A percentile compares a stretch with the other conserved stretches of the same genome.
phyloP scores from a whole-genome alignment of 1,140 invertebrate genomes.

The Microplitis mediator region DNA sequence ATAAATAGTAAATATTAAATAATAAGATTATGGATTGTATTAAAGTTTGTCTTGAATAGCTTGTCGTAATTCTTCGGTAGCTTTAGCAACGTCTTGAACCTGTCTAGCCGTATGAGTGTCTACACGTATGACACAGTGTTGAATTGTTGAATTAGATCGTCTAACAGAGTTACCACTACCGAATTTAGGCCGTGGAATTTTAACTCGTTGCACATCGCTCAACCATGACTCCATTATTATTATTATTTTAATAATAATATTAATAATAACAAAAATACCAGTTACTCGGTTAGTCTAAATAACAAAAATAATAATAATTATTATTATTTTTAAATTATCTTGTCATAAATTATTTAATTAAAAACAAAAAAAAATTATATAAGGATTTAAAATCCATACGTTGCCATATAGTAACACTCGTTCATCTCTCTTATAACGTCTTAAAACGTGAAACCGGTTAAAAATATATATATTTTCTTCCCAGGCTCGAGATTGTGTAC shows the following conservation, averaged over 20 bases:
- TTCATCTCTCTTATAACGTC: not conserved
- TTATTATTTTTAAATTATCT: too few species aligned
- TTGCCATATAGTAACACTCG: too few species aligned
- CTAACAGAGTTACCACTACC: constrained; percentile 65
- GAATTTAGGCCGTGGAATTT: constrained; percentile 84
- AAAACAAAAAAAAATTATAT: too few species aligned
- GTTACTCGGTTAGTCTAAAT: too few species aligned
- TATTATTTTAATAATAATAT: constrained; percentile 5
- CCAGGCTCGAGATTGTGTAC: constrained; percentile 33
- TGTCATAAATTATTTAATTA: too few species aligned
- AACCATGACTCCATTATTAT: constrained; percentile 78
- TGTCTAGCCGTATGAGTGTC: constrained; percentile 47
- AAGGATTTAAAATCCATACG: too few species aligned
- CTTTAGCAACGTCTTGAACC: constrained; percentile 68
- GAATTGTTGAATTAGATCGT: constrained; percentile 52
- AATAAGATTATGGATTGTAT: constrained; percentile 37
- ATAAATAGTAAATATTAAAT: not conserved
- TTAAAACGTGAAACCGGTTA: constrained; percentile 41
- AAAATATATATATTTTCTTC: constrained; percentile 40
- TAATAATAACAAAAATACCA: not conserved
- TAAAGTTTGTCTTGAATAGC: constrained; percentile 77
- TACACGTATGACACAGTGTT: constrained; percentile 47
- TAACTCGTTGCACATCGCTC: constrained; percentile 79
- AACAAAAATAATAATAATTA: too few species aligned
- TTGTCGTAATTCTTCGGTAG: constrained; percentile 74